Percentiles rank a stretch among this genome's conserved stretches.
phyloP scores from a whole-genome alignment of 1,140 invertebrate genomes.

The Panagrolaimus sp. region DNA sequence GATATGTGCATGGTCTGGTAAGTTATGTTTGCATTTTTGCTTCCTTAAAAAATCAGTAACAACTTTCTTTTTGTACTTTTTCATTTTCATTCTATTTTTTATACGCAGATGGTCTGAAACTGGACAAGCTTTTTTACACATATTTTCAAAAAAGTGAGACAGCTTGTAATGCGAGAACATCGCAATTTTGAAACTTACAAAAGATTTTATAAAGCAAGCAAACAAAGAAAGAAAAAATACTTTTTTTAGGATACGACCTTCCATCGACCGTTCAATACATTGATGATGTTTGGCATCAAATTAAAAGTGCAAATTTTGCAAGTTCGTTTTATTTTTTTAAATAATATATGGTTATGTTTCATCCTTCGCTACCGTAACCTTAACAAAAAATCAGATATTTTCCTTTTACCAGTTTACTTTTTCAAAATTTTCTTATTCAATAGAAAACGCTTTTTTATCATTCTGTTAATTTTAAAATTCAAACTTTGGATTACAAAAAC shows the following conservation, averaged over 20 bases:
- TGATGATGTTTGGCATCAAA: constrained; percentile 39
- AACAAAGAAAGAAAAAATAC: neutral
- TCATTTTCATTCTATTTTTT: no score
- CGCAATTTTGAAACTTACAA: neutral
- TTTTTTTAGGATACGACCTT: constrained; percentile 50
- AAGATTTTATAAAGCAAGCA: neutral
- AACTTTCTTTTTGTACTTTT: no score
- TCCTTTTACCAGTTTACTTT: neutral
- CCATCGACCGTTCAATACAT: constrained; percentile 44
- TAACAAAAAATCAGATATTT: no score
- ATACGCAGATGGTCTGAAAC: no score
- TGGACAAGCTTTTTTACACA: no score
- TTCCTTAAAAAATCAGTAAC: no score
- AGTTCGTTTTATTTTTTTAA: constrained; percentile 28
- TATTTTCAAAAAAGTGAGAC: no score
- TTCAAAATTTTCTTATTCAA: no score
- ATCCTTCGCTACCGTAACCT: neutral
- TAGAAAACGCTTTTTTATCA: no score
- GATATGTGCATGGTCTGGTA: constrained; percentile 11
- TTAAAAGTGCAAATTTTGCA: constrained; percentile 36
- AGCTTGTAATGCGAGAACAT: neutral
- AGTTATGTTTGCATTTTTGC: neutral
- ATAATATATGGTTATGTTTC: constrained; percentile 41
- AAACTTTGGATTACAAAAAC: no score
- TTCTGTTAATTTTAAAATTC: no score